Base-by-base conservation (phyloP, 1,140 invertebrate genomes). In the Drosophila kepulauana region DNA sequence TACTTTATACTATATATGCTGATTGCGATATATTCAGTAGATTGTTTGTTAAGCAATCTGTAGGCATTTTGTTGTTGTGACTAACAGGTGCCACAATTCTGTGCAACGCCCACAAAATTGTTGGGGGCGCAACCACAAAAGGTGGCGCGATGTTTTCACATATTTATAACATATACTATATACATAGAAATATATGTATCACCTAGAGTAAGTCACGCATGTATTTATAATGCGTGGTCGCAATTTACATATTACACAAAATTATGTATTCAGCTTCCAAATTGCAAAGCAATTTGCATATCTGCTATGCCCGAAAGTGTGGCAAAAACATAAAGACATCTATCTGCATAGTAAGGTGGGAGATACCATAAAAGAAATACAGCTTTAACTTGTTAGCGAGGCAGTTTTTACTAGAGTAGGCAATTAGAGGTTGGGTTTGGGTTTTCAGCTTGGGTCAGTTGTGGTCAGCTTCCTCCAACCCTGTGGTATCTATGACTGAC, bases 231-330 rank as follows among this genome's bases (percentile, higher is more conserved):
- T 76, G 68, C 61, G 78, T 75, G 70, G 63, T 69, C 73, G 67
- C 52, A 80, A 25, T 87, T 87, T 67, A 56, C 82, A 88, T 88
- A 80, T 46, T 3, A 38, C 7, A 33, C 33, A 5, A 33, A 33
- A 74, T 80, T 75, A 78, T 75, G 75, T 80, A 80, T 88, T 63
- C 80, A 51, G 79, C 79, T 87, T 82, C 77, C 79, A 88, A 87
- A 80, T 84, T 76, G 79, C 76, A 75, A 76, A 28, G 49, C 5
- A 20, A 79, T 79, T 79, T 71, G 49, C 76, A 79, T 79, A 75
- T 63, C 20, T 63, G 38, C 66, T 59, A 41, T 66, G 66, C 56
- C 62, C 54, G 64, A 75, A 75, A 78, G 45, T 75, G 28, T 71
- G 30, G 13, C 52, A 79, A 76, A 63, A 43, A 43, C 49, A 73